Evolutionary conservation across 2,797 vertebrate species (phyloP).

Genomic region (Simalia tracyae): DNA sequence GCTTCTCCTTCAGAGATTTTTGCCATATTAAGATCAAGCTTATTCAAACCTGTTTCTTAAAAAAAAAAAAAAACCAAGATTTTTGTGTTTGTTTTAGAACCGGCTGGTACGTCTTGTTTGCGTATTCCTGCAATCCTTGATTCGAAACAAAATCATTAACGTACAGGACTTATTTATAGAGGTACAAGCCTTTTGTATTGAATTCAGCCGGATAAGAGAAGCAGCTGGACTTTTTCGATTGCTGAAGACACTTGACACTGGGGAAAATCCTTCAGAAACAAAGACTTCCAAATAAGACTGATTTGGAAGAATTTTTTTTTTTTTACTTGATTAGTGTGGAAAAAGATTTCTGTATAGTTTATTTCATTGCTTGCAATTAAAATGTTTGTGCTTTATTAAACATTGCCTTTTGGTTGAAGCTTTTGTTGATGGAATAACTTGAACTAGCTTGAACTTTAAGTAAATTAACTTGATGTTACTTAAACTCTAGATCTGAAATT

Average conservation of each 20-base stretch:
- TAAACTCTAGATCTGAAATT: background rate
- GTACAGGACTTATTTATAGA: slow-evolving; percentile 99
- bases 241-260: slow-evolving; percentile 95
- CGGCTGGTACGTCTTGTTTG: slow-evolving; percentile 96
- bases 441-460: background rate
- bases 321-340: slow-evolving; percentile 31
- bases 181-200: slow-evolving; percentile 98
- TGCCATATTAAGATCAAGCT: background rate
- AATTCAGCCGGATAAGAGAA: slow-evolving; percentile 97
- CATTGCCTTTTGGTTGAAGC: slow-evolving; percentile 40
- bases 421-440: background rate
- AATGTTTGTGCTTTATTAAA: slow-evolving; percentile 56
- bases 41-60: slow-evolving; percentile 12
- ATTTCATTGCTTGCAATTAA: slow-evolving; percentile 13
- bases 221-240: slow-evolving; percentile 95
- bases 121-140: slow-evolving; percentile 97
- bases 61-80: background rate
- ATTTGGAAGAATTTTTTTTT: background rate
- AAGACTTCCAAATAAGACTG: slow-evolving; percentile 84
- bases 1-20: background rate
- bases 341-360: slow-evolving; percentile 36
- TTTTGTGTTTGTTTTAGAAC: slow-evolving; percentile 78
- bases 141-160: slow-evolving; percentile 98
- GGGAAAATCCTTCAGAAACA: slow-evolving; percentile 86
- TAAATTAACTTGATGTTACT: background rate